Conservation (phyloP, 1,140 invertebrate species). For the Octopus bimaculoides region DNA sequence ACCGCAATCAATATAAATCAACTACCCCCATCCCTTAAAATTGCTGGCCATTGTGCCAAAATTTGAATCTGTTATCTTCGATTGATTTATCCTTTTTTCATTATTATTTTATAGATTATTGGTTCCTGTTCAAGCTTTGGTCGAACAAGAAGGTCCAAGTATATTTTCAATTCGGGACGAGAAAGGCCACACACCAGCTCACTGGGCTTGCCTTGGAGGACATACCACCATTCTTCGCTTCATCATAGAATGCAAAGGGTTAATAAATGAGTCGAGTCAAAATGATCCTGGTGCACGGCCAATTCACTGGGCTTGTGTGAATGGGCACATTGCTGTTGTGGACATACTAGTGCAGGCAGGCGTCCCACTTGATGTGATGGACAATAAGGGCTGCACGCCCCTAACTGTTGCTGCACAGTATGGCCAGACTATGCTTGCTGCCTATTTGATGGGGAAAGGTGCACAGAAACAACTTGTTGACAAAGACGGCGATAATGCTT, state of each 20-base stretch:
- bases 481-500: constrained; percentile 86
- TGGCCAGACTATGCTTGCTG: constrained; percentile 82
- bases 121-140: constrained; percentile 49
- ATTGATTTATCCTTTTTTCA: background rate
- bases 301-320: constrained; percentile 87
- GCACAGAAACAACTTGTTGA: constrained; percentile 80
- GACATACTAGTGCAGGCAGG: constrained; percentile 77
- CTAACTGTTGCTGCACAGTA: constrained; percentile 92
- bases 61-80: background rate
- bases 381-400: constrained; percentile 87
- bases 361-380: constrained; percentile 83
- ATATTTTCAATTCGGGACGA: constrained; percentile 67
- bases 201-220: constrained; percentile 87
- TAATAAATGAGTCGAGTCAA: constrained; percentile 79
- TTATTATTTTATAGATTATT: constrained; percentile 44
- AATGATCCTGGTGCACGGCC: constrained; percentile 84
- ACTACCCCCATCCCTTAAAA: background rate
- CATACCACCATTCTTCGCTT: constrained; percentile 63
- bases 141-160: constrained; percentile 44
- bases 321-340: constrained; percentile 78
- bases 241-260: constrained; percentile 76
- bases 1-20: background rate
- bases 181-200: constrained; percentile 87
- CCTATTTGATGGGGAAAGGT: constrained; percentile 83
- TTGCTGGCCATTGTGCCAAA: background rate